Evolutionary conservation across 2,797 vertebrate species (phyloP).

Genomic region (Hippopotamyrus pictus): DNA sequence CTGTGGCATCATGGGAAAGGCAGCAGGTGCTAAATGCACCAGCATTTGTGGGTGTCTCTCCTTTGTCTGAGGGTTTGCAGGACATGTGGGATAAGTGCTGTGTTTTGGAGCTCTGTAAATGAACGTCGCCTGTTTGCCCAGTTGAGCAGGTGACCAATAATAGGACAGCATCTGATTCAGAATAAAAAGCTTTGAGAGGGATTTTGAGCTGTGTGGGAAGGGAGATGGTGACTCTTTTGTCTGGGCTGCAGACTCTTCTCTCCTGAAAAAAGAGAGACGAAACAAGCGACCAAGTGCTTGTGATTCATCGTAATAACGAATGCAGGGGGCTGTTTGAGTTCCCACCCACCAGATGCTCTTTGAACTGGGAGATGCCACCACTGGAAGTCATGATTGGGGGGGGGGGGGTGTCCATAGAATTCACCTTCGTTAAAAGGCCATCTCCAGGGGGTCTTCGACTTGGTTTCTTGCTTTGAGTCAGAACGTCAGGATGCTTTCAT

Average conservation of each 20-base stretch:
- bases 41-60: background rate
- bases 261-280: slow-evolving; percentile 46
- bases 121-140: slow-evolving; percentile 52
- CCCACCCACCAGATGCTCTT: background rate
- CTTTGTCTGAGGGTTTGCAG: background rate
- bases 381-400: background rate
- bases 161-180: slow-evolving; percentile 54
- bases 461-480: background rate
- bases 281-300: background rate
- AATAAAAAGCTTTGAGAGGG: slow-evolving; percentile 58
- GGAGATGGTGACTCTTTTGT: slow-evolving; percentile 37
- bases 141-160: slow-evolving; percentile 48
- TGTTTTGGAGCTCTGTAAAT: slow-evolving; percentile 51
- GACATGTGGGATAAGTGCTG: slow-evolving; percentile 22
- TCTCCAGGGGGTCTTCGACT: background rate
- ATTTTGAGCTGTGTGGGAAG: slow-evolving; percentile 31
- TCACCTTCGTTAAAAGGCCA: background rate
- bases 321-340: background rate
- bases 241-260: slow-evolving; percentile 36
- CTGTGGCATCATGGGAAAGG: background rate
- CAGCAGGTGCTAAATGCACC: background rate
- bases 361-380: background rate
- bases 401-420: background rate
- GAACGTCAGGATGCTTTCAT: background rate
- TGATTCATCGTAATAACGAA: background rate